These are phyloP conservation scores for Harpagifer antarcticus DNA, from an alignment of 2,797 vertebrate genomes.

Conservation along the genomic window DNA sequence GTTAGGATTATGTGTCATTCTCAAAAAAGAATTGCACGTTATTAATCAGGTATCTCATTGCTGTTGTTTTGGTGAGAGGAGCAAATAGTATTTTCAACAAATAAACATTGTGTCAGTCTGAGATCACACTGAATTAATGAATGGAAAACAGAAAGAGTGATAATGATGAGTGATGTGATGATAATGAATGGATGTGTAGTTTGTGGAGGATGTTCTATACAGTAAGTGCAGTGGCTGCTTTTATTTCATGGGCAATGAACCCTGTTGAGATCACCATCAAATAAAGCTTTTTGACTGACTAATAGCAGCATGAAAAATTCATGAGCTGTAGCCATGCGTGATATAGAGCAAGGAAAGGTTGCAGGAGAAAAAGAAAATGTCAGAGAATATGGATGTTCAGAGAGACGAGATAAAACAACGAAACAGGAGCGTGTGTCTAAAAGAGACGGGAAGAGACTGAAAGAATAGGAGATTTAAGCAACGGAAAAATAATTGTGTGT, in stretches of 20 bases:
- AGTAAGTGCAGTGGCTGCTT: not conserved
- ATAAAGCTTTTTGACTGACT: constrained; percentile 36
- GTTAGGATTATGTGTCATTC: not conserved
- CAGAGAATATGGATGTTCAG: constrained; percentile 15
- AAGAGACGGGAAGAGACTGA: constrained; percentile 4
- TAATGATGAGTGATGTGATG: constrained; percentile 3
- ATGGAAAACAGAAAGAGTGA: constrained; percentile 3
- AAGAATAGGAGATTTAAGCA: constrained; percentile 4
- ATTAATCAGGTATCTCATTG: not conserved
- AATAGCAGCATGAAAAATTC: constrained; percentile 63
- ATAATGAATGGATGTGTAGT: constrained; percentile 4
- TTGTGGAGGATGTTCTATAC: not conserved
- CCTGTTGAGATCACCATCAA: constrained; percentile 21
- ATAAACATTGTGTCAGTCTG: not conserved
- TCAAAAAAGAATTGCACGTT: not conserved
- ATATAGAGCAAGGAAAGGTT: constrained; percentile 13
- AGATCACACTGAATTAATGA: constrained; percentile 7
- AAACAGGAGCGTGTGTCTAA: not conserved
- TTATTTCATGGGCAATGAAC: constrained; percentile 27
- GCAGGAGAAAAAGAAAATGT: not conserved
- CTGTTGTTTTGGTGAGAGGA: not conserved
- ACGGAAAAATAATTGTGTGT: constrained; percentile 23
- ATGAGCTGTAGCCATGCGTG: constrained; percentile 31
- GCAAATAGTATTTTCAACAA: not conserved
- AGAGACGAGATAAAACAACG: constrained; percentile 17